These are phyloP conservation scores for Atta colombica DNA, from an alignment of 1,140 invertebrate genomes.

Conservation along the genomic window DNA sequence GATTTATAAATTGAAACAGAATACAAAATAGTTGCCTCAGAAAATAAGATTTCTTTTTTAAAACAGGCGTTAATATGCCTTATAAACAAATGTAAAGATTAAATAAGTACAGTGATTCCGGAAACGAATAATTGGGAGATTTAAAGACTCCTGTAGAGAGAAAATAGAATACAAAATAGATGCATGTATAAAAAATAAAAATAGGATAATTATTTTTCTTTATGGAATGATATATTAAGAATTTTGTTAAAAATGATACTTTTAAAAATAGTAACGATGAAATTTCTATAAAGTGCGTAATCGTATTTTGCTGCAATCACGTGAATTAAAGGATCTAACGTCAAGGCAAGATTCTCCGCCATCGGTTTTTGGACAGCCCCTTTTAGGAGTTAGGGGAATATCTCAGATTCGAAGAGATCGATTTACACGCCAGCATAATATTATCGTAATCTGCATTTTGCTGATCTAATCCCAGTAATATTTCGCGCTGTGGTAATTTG, in stretches of 20 bases:
- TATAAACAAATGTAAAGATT: background rate
- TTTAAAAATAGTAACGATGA: background rate
- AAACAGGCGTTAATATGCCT: too few relatives aligned
- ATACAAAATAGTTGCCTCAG: background rate
- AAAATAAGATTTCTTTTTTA: background rate
- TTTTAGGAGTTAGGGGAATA: background rate
- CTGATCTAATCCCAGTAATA: conserved; percentile 73
- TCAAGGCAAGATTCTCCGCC: background rate
- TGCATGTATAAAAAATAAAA: background rate
- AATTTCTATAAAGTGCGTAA: background rate
- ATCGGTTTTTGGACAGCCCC: conserved; percentile 10
- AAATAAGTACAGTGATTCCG: background rate
- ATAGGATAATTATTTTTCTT: background rate
- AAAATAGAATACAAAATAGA: background rate
- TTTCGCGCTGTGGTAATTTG: conserved; percentile 68
- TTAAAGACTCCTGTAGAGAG: background rate
- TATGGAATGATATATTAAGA: background rate
- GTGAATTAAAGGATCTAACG: background rate
- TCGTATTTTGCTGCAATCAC: background rate
- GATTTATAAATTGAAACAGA: background rate
- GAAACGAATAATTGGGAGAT: background rate
- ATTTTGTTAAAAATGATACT: background rate
- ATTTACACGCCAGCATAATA: conserved; percentile 52
- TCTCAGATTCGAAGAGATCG: conserved; percentile 39
- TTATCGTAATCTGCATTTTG: conserved; percentile 70